These are phyloP conservation scores for Entelurus aequoreus DNA, from an alignment of 2,113 vertebrate genomes.

Conservation along the genomic window DNA sequence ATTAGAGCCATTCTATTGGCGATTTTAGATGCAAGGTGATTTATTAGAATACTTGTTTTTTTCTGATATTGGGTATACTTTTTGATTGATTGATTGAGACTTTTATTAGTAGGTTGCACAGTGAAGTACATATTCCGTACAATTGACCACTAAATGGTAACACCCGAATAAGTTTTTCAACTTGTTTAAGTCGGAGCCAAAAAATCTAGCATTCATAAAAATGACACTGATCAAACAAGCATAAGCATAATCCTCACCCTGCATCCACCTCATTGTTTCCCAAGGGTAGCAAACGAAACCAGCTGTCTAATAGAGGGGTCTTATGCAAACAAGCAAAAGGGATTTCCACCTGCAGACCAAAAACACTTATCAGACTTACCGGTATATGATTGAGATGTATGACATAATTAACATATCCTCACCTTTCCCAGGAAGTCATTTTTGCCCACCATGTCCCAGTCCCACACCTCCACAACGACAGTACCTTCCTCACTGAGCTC, in stretches of 20 bases:
- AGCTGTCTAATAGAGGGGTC: slow-evolving; percentile 71
- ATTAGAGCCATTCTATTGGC: too few relatives aligned
- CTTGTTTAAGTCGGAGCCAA: too few relatives aligned
- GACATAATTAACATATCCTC: slow-evolving; percentile 20
- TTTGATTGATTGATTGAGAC: too few relatives aligned
- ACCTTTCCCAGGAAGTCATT: slow-evolving; percentile 89
- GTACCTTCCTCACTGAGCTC: slow-evolving; percentile 52
- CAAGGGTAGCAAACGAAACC: slow-evolving; percentile 86
- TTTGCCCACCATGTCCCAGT: slow-evolving; percentile 93
- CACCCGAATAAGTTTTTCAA: too few relatives aligned
- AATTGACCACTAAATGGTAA: too few relatives aligned
- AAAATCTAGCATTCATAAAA: slow-evolving; percentile 3
- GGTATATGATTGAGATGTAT: background rate
- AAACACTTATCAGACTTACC: background rate
- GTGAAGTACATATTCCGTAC: too few relatives aligned
- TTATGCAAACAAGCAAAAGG: slow-evolving; percentile 67
- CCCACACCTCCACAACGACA: slow-evolving; percentile 83
- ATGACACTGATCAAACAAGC: slow-evolving; percentile 26
- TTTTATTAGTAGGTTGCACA: too few relatives aligned
- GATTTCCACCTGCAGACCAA: slow-evolving; percentile 77
- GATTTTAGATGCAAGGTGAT: too few relatives aligned
- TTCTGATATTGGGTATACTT: too few relatives aligned
- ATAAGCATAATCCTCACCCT: slow-evolving; percentile 66
- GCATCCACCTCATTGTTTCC: slow-evolving; percentile 70
- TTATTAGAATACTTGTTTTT: too few relatives aligned